Evolutionary conservation across 1,140 invertebrate species (phyloP).

Genomic region (Megathymus violae): DNA sequence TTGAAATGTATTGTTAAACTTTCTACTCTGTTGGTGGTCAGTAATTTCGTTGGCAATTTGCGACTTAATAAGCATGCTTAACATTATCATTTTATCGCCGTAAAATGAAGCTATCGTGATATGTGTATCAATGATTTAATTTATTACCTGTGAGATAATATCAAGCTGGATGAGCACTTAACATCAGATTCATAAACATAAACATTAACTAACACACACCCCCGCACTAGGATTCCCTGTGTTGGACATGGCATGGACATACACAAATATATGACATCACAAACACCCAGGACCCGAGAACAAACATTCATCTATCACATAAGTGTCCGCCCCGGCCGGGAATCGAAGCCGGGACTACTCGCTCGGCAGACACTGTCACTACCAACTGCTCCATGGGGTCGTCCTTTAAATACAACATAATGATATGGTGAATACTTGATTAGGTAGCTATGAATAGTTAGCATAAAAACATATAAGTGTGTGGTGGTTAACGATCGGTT

Average conservation of each 20-base stretch:
- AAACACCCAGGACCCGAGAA: no score
- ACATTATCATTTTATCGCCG: constrained; percentile 8
- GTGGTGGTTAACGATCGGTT: constrained; percentile 8
- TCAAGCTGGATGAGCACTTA: neutral
- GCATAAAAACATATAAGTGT: no score
- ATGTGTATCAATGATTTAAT: constrained; percentile 6
- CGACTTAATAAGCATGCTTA: constrained; percentile 20
- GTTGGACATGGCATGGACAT: no score
- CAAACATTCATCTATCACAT: no score
- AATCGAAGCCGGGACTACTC: no score
- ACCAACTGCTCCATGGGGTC: no score
- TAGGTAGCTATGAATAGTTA: neutral
- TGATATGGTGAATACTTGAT: neutral
- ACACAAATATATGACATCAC: no score
- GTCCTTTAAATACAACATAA: neutral
- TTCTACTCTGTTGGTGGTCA: constrained; percentile 25
- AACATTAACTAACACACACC: no score
- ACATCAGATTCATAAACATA: constrained; percentile 8
- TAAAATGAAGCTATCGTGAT: constrained; percentile 6
- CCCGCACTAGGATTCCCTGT: no score
- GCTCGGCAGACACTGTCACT: no score
- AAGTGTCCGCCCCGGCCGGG: no score
- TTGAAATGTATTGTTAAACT: constrained; percentile 35
- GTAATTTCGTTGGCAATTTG: constrained; percentile 6
- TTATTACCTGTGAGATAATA: neutral